Conservation (phyloP, 1,140 invertebrate species). For the Drosophila sp. region DNA sequence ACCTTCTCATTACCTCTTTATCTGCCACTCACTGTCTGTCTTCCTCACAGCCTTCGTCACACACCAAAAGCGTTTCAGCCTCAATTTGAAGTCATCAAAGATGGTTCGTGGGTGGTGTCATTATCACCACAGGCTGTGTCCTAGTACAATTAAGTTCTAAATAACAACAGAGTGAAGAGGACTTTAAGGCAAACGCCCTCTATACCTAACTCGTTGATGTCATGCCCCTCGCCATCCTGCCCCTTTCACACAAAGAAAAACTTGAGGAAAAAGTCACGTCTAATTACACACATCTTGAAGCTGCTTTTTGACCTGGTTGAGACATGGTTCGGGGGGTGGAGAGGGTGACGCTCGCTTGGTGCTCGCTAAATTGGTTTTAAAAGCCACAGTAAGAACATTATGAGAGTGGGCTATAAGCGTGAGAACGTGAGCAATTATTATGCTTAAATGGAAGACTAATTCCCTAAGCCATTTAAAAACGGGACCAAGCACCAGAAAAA, state of each 20-base stretch:
- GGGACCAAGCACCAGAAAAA: background rate
- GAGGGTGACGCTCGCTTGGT: slow-evolving; percentile 29
- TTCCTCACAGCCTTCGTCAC: background rate
- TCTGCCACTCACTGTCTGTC: background rate
- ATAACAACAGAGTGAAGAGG: slow-evolving; percentile 69
- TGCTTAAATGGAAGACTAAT: slow-evolving; percentile 37
- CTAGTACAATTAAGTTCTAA: slow-evolving; percentile 66
- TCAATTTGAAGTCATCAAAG: slow-evolving; percentile 8
- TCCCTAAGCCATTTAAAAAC: slow-evolving; percentile 1
- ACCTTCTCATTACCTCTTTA: background rate
- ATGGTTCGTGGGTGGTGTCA: background rate
- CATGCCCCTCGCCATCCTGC: slow-evolving; percentile 1
- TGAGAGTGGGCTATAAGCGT: slow-evolving; percentile 34
- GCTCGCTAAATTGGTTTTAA: slow-evolving; percentile 71
- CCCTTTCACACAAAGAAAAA: slow-evolving; percentile 47
- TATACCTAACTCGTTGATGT: background rate
- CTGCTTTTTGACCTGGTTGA: slow-evolving; percentile 71
- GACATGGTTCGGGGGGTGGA: slow-evolving; percentile 18
- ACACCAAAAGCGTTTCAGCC: background rate
- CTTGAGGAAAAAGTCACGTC: slow-evolving; percentile 77
- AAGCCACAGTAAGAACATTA: slow-evolving; percentile 60
- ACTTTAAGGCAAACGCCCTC: slow-evolving; percentile 46
- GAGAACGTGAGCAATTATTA: slow-evolving; percentile 76
- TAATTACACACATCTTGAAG: slow-evolving; percentile 78
- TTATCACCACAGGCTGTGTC: slow-evolving; percentile 36